These are phyloP conservation scores for Erythrolamprus reginae DNA, from an alignment of 2,113 vertebrate genomes.

Conservation along the genomic window DNA sequence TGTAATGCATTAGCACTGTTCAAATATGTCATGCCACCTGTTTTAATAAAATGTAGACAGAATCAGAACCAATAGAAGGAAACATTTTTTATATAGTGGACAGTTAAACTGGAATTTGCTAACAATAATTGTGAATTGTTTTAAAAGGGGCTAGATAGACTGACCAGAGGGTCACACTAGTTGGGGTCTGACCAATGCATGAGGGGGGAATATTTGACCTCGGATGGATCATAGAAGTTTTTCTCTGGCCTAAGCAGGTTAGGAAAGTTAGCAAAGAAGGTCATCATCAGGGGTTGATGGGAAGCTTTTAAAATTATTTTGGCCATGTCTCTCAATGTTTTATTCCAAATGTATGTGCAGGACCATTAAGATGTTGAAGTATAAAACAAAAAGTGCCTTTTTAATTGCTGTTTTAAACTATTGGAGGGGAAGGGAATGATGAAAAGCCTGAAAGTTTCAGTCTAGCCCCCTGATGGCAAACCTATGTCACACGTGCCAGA, in stretches of 20 bases:
- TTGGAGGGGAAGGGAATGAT: background rate
- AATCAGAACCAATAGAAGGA: background rate
- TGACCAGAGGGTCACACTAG: background rate
- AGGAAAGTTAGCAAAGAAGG: background rate
- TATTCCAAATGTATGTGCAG: background rate
- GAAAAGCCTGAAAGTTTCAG: background rate
- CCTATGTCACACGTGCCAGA: too few species aligned
- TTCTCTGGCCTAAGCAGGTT: background rate
- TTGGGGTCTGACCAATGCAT: background rate
- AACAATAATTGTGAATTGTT: background rate
- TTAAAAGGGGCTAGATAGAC: background rate
- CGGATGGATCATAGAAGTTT: background rate
- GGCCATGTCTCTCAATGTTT: background rate
- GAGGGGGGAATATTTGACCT: background rate
- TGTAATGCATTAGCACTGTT: background rate
- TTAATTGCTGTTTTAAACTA: background rate
- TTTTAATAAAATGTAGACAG: background rate
- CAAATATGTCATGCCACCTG: background rate
- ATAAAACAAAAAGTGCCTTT: background rate
- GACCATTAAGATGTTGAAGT: background rate
- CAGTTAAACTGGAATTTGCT: background rate
- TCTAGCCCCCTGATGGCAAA: background rate
- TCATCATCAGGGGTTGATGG: background rate
- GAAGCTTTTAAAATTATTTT: background rate
- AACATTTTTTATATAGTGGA: background rate